phyloP scores from a whole-genome alignment of 1,140 invertebrate species.

The Argopecten irradians region DNA sequence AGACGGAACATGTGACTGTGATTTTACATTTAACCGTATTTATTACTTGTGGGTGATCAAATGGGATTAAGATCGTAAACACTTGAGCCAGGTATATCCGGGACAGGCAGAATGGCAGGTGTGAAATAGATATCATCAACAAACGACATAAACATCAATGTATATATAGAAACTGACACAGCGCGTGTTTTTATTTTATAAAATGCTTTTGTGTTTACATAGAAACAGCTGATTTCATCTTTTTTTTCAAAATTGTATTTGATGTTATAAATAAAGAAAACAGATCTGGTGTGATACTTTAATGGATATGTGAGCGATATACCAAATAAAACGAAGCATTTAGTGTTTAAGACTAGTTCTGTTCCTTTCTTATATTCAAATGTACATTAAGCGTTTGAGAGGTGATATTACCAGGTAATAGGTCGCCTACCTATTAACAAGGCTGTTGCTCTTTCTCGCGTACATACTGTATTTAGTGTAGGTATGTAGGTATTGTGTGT shows the following conservation, averaged over 20 bases:
- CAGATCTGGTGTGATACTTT: background rate
- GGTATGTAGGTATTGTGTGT: background rate
- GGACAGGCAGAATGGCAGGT: background rate
- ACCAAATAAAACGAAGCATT: background rate
- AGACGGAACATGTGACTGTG: background rate
- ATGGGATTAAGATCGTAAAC: background rate
- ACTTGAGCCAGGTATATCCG: background rate
- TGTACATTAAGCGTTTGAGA: background rate
- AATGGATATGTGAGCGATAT: background rate
- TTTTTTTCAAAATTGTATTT: background rate
- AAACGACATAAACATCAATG: background rate
- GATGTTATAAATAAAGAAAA: background rate
- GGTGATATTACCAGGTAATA: background rate
- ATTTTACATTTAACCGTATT: background rate
- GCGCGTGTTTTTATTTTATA: background rate
- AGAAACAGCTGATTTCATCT: background rate
- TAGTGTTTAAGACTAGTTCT: background rate
- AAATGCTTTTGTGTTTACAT: background rate
- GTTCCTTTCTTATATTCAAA: background rate
- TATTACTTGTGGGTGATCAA: background rate
- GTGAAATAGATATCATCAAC: background rate
- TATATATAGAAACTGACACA: background rate
- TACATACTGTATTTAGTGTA: background rate
- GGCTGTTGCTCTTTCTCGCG: background rate
- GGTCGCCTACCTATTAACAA: background rate